Percentiles rank a stretch among this genome's conserved stretches.
These are phyloP conservation scores for Yponomeuta sedellus DNA, from an alignment of 2,888 invertebrate genomes.

Conservation along the genomic window DNA sequence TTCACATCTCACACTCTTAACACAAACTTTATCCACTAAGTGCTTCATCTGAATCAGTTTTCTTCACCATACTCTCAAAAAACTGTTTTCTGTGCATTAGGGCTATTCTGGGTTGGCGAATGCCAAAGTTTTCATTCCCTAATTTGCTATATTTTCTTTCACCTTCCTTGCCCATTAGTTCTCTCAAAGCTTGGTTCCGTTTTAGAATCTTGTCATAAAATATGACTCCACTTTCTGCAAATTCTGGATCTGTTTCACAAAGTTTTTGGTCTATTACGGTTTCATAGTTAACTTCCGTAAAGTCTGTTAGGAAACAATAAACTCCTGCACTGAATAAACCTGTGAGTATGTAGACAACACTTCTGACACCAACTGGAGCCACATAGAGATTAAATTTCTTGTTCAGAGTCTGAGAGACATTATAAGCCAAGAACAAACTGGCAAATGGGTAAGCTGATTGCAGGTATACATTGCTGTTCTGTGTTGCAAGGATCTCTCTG, in stretches of 20 bases:
- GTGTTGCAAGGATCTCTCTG: slow-evolving; percentile 80
- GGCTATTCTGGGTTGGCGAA: slow-evolving; percentile 81
- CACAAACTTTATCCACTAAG: not conserved
- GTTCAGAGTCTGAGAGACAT: slow-evolving; percentile 71
- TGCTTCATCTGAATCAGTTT: not conserved
- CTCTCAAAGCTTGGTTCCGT: slow-evolving; percentile 84
- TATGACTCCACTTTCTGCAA: slow-evolving; percentile 83
- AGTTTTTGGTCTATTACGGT: slow-evolving; percentile 78
- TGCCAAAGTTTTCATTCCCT: slow-evolving; percentile 82
- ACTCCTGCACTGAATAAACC: slow-evolving; percentile 74
- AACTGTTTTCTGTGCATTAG: slow-evolving; percentile 79
- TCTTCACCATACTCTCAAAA: slow-evolving; percentile 75
- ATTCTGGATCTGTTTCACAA: slow-evolving; percentile 76
- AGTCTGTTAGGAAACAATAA: slow-evolving; percentile 81
- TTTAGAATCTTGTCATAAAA: slow-evolving; percentile 84
- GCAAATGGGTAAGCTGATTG: slow-evolving; percentile 73
- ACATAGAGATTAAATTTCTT: slow-evolving; percentile 69
- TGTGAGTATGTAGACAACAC: slow-evolving; percentile 70
- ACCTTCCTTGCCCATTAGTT: slow-evolving; percentile 79
- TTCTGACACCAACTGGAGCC: slow-evolving; percentile 64
- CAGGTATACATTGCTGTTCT: slow-evolving; percentile 75
- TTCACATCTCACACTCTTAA: not conserved
- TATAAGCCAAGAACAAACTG: slow-evolving; percentile 69
- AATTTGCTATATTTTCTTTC: slow-evolving; percentile 77
- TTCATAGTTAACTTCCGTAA: slow-evolving; percentile 79